These are phyloP conservation scores for Cetoscarus ocellatus DNA, from an alignment of 2,797 vertebrate species.

Conservation along the genomic window DNA sequence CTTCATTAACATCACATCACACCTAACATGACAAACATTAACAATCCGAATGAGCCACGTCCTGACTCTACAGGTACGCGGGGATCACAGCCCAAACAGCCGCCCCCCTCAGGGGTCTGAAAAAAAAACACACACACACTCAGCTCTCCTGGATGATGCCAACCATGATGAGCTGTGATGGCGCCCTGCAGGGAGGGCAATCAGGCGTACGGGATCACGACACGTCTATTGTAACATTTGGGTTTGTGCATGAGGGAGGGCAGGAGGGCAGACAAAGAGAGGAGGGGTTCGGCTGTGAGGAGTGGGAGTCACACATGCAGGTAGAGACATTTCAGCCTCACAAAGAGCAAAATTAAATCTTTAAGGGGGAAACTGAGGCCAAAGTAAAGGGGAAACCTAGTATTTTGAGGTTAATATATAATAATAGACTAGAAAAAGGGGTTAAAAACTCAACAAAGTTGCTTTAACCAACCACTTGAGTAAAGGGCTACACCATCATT, in stretches of 20 bases:
- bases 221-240: slow-evolving; percentile 23
- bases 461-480: too few species aligned
- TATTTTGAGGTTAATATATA: too few species aligned
- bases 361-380: too few species aligned
- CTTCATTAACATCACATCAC: slow-evolving; percentile 24
- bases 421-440: too few species aligned
- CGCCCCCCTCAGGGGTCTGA: slow-evolving; percentile 13
- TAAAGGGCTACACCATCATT: too few species aligned
- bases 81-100: slow-evolving; percentile 26
- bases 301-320: neutral
- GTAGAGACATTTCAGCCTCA: too few species aligned
- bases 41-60: neutral
- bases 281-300: neutral
- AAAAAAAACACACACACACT: slow-evolving; percentile 18
- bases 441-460: too few species aligned
- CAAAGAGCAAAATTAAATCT: too few species aligned
- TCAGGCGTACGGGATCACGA: slow-evolving; percentile 53
- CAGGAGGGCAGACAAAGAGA: neutral
- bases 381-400: too few species aligned
- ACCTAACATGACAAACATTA: slow-evolving; percentile 18
- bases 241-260: slow-evolving; percentile 29
- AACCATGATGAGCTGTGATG: slow-evolving; percentile 44
- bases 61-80: neutral
- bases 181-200: slow-evolving; percentile 55
- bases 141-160: slow-evolving; percentile 25